A percentile compares a stretch with the other conserved stretches of the same genome.
These are phyloP conservation scores for Acanthaster planci DNA, from an alignment of 35 echinoderm and acorn worm species.

Conservation along the genomic window DNA sequence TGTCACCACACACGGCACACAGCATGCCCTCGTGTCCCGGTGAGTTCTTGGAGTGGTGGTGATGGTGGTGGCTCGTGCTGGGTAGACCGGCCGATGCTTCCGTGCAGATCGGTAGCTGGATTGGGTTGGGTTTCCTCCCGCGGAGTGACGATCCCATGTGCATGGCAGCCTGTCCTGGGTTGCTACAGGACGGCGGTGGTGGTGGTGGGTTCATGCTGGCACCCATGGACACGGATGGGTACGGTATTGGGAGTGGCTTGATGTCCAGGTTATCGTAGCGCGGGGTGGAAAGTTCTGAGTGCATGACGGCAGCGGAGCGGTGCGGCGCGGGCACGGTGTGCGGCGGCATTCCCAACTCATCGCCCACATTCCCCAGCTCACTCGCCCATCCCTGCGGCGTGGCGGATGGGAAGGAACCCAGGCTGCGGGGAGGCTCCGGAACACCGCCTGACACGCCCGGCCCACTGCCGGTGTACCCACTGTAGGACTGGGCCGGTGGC, in stretches of 20 bases:
- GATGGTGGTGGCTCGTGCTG: slow-evolving; percentile 49
- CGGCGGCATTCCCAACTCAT: slow-evolving; percentile 54
- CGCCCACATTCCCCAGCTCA: slow-evolving; percentile 31
- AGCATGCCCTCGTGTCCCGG: slow-evolving; percentile 80
- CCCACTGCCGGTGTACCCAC: slow-evolving; percentile 17
- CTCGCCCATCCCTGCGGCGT: slow-evolving; percentile 50
- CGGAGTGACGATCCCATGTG: neutral
- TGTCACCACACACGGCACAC: slow-evolving; percentile 96
- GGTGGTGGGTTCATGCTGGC: slow-evolving; percentile 17
- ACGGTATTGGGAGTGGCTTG: slow-evolving; percentile 44
- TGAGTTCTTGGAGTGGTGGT: slow-evolving; percentile 30
- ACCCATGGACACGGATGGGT: slow-evolving; percentile 16
- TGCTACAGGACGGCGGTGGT: neutral
- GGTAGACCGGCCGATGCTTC: slow-evolving; percentile 27
- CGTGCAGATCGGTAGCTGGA: slow-evolving; percentile 43
- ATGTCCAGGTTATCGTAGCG: slow-evolving; percentile 49
- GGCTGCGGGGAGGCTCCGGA: slow-evolving; percentile 27
- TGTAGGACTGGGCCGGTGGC: slow-evolving; percentile 40
- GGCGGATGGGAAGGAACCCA: slow-evolving; percentile 39
- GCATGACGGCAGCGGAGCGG: slow-evolving; percentile 35
- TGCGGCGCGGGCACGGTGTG: slow-evolving; percentile 43
- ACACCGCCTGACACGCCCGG: neutral
- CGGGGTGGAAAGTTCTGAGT: slow-evolving; percentile 15
- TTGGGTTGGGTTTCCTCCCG: slow-evolving; percentile 33
- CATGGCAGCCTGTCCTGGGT: neutral